A percentile compares a stretch with the other conserved stretches of the same genome.
phyloP scores from a whole-genome alignment of 2,797 vertebrate genomes.

The Pyrrhura leucotis region DNA sequence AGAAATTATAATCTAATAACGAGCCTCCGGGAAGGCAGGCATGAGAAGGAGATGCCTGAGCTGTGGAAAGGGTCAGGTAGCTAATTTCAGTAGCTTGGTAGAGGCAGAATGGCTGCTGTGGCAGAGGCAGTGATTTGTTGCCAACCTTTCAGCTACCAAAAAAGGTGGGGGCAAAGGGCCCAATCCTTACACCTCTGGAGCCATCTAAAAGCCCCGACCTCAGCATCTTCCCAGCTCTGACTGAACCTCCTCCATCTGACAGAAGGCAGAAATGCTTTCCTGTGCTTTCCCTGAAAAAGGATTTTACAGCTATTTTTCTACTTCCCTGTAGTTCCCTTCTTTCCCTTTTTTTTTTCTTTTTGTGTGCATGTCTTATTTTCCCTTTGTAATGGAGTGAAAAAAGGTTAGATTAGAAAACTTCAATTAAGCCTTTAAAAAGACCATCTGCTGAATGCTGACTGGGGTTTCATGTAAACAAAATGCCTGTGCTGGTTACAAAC shows the following conservation, averaged over 20 bases:
- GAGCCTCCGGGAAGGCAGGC: background rate
- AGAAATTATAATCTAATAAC: slow-evolving; percentile 30
- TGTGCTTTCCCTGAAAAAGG: background rate
- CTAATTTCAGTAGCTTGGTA: background rate
- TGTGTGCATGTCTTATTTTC: slow-evolving; percentile 40
- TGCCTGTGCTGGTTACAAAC: slow-evolving; percentile 80
- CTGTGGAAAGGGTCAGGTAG: slow-evolving; percentile 9
- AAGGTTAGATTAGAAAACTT: slow-evolving; percentile 77
- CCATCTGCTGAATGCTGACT: slow-evolving; percentile 85
- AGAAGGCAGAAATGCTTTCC: slow-evolving; percentile 4
- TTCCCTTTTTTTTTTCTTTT: background rate
- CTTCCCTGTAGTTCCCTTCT: background rate
- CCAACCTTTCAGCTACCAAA: background rate
- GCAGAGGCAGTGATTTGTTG: background rate
- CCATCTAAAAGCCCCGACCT: background rate
- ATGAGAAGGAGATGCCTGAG: background rate
- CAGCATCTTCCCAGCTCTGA: background rate
- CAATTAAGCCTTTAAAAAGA: slow-evolving; percentile 79
- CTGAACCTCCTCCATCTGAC: background rate
- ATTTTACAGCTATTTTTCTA: slow-evolving; percentile 28
- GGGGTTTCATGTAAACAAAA: slow-evolving; percentile 90
- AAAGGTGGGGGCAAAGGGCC: background rate
- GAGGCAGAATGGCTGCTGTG: rapidly evolving
- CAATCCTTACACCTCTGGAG: background rate
- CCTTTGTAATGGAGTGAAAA: slow-evolving; percentile 50